phyloP scores from a whole-genome alignment of 2,888 invertebrate species.

The Subacronicta megacephala region DNA sequence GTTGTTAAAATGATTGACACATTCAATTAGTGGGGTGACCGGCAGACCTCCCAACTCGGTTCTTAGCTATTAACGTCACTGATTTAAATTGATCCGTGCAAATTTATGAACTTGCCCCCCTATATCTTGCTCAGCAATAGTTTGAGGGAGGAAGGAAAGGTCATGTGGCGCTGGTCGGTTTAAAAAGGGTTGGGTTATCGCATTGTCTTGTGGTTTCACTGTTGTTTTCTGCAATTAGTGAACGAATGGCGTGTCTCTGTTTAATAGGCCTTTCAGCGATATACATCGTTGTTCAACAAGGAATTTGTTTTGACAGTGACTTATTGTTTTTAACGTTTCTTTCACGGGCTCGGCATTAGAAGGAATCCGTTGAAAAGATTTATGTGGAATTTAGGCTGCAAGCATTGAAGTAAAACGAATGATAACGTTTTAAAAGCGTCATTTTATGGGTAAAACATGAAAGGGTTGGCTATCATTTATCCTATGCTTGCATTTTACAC shows the following conservation, averaged over 20 bases:
- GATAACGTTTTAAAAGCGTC: too few relatives aligned
- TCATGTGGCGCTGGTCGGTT: slow-evolving; percentile 63
- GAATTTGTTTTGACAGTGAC: slow-evolving; percentile 62
- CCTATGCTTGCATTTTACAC: too few relatives aligned
- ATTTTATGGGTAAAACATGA: too few relatives aligned
- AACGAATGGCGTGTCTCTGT: slow-evolving; percentile 81
- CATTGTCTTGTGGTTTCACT: slow-evolving; percentile 81
- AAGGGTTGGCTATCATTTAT: too few relatives aligned
- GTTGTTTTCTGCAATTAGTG: slow-evolving; percentile 87
- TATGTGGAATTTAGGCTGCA: neutral
- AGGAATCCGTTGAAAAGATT: neutral
- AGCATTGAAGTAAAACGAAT: too few relatives aligned
- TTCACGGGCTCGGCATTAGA: neutral
- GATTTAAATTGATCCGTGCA: slow-evolving; percentile 61
- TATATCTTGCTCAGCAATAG: slow-evolving; percentile 5
- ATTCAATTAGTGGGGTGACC: slow-evolving; percentile 93
- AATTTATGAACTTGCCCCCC: slow-evolving; percentile 26
- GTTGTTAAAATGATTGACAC: slow-evolving; percentile 95
- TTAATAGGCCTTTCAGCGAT: slow-evolving; percentile 85
- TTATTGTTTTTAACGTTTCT: slow-evolving; percentile 36
- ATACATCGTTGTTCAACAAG: slow-evolving; percentile 56
- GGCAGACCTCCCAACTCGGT: slow-evolving; percentile 89
- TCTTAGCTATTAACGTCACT: slow-evolving; percentile 76
- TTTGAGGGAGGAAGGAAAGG: slow-evolving; percentile 48
- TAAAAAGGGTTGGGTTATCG: slow-evolving; percentile 73